Base-by-base conservation (phyloP, 2,888 invertebrate genomes). In the Tenthredo distinguenda region DNA sequence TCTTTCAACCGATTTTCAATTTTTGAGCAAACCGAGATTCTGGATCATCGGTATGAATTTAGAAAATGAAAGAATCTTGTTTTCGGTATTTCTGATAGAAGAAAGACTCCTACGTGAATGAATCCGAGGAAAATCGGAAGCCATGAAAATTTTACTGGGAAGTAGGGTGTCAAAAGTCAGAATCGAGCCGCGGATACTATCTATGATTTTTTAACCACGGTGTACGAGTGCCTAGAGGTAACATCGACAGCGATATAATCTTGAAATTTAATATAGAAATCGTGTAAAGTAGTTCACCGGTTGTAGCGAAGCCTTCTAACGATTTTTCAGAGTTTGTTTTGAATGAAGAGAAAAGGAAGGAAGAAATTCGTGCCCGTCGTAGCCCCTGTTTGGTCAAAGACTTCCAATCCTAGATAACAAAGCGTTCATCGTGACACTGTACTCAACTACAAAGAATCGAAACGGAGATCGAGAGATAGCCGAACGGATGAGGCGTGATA, bases 401-500 rank as follows among this genome's bases (percentile, higher is more conserved):
- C 43, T 43, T 74, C 9, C 26, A 26, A 74, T 43, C 74, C 74
- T 12, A 10, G 71, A 5, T 3, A 43, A 43, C 21, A 43, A 43
- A 74, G 18, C 43, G 15, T 74, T 43, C 15, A 18, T 68, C 34
- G 1, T 34, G 68, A 68, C 37, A 18, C 40, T 72, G 34, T 31
- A 15, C 34, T 0, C 1, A 5, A 2, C 2, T n/a, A 72, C 21
- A 12, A 40, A 81, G 40, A 37, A 62, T 81, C 50, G 79, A 40
- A 81, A 58, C 26, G 18, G 40, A 10, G 79, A 81, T 81, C 62
- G 12, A 1, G 40, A 81, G 79, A 81, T 81, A 81, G 2, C 62
- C 62, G 26, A 21, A 26, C 79, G 79, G 62, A 81, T 81, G 79
- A 81, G 6, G 31, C 79, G 79, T 81, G 79, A 62, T 62, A 37